Conservation (phyloP, 2,888 invertebrate species). For the Tiliacea citrago region DNA sequence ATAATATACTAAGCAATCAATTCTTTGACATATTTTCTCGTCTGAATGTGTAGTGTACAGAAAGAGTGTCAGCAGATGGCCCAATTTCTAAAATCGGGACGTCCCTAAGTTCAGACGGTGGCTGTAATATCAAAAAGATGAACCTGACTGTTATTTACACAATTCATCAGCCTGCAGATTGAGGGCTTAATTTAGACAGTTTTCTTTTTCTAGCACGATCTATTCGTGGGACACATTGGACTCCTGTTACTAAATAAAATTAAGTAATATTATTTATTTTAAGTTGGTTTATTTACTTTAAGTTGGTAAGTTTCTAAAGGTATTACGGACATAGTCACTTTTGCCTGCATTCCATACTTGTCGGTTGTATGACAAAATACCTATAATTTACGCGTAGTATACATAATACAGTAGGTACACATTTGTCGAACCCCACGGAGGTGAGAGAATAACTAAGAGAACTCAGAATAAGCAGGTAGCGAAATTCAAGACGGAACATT, state of each 20-base stretch:
- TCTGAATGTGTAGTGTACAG: too few relatives aligned
- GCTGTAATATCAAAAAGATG: slow-evolving; percentile 11
- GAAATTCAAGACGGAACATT: slow-evolving; percentile 3
- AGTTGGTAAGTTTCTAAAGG: neutral
- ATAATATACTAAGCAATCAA: neutral
- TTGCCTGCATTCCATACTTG: neutral
- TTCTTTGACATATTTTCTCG: neutral
- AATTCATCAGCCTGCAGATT: slow-evolving; percentile 20
- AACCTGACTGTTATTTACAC: slow-evolving; percentile 24
- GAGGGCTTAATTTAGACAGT: neutral
- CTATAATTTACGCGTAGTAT: neutral
- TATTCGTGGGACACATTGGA: neutral
- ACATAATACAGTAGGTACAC: neutral
- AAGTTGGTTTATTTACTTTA: too few relatives aligned
- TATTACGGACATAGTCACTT: neutral
- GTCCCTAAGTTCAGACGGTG: slow-evolving; percentile 15
- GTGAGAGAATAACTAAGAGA: neutral
- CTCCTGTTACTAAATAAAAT: neutral
- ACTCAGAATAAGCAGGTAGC: neutral
- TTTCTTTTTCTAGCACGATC: neutral
- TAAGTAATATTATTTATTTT: too few relatives aligned
- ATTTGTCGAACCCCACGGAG: neutral
- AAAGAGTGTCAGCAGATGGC: neutral
- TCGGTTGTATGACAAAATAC: neutral
- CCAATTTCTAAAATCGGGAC: slow-evolving; percentile 22